Conservation (phyloP, 64 coral and sea anemone species). For the Pachyseris speciosa region DNA sequence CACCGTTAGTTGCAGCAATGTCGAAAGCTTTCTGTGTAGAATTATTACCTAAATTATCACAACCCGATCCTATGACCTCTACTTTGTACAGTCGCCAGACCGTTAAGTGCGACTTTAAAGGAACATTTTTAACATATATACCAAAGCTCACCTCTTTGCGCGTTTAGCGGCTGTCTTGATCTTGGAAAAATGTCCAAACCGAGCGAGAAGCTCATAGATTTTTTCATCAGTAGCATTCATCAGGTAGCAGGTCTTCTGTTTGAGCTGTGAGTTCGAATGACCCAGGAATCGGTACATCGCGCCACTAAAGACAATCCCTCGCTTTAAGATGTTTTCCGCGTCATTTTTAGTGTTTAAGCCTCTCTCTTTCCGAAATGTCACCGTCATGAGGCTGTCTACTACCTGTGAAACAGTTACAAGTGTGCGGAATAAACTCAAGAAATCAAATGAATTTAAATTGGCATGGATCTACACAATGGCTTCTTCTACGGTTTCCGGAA, state of each 20-base stretch:
- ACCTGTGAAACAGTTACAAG: not conserved
- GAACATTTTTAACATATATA: not conserved
- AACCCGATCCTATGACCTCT: too few species aligned
- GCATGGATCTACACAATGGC: too few species aligned
- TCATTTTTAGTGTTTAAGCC: not conserved
- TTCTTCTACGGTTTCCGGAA: too few species aligned
- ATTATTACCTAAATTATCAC: too few species aligned
- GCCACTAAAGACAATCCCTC: slow-evolving; percentile 60
- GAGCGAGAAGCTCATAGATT: slow-evolving; percentile 66
- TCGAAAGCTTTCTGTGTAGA: too few species aligned
- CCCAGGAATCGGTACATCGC: slow-evolving; percentile 67
- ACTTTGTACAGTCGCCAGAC: too few species aligned
- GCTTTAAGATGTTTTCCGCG: slow-evolving; percentile 50
- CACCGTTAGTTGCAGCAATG: too few species aligned
- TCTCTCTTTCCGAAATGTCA: slow-evolving; percentile 48
- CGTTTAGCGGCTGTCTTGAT: slow-evolving; percentile 66
- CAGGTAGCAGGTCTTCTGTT: slow-evolving; percentile 75
- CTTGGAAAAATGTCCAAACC: slow-evolving; percentile 77
- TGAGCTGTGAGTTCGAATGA: slow-evolving; percentile 84
- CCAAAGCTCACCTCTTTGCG: slow-evolving; percentile 51
- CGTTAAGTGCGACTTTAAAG: too few species aligned
- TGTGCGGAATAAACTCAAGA: too few species aligned
- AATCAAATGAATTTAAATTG: too few species aligned
- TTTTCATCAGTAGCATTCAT: slow-evolving; percentile 60
- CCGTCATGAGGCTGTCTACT: slow-evolving; percentile 79